Evolutionary conservation across 2,888 invertebrate genomes (phyloP), one percentile per base, ranked within the genome.

Genomic region (Aporophyla nigra): DNA sequence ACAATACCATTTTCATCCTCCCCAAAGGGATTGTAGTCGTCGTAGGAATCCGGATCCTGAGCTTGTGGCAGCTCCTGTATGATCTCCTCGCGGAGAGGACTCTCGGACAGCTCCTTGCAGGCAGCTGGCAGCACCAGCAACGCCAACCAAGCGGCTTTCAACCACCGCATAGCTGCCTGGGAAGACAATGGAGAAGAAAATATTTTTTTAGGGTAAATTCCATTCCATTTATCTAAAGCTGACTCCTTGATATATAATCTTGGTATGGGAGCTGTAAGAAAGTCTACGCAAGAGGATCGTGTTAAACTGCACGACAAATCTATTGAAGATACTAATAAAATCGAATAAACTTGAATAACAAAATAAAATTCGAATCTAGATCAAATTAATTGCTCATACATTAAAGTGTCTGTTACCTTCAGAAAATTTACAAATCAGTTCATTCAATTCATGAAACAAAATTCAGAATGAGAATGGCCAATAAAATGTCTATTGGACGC

Each of bases 1-100:
- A n/a, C n/a, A n/a, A 62, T 88, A 95, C 96, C 93, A 74, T 95
- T 95, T 6, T 94, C 94, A 21, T 95, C 95, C 69, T 93, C 94
- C 6, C 89, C 92, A 19, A 93, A 89, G 0, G 92, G 93, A 62
- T 92, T 91, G 81, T 96, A 96, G 68, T 96, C 95, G 59, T 95
- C 95, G 71, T 95, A 95, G 83, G 87, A 91, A 67, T 95, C 94
- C 0, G 93, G 91, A 9, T 95, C 93, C 78, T 94, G 95, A 0
- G 94, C 94, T 80, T 95, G 95, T 1, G 93, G 93, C 59, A 93
- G 87, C 62, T 95, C 94, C 49, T 87, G 87, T n/a, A 78, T 27
- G 66, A 86, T 80, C 4, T 86, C 87, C 7, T 90, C 92, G 5
- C 89, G 89, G 14, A 87, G 77, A 5, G 83, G 86, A 21, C 75